Base-by-base conservation (phyloP, 2,113 vertebrate species). In the Petrocephalus microphthalmus region DNA sequence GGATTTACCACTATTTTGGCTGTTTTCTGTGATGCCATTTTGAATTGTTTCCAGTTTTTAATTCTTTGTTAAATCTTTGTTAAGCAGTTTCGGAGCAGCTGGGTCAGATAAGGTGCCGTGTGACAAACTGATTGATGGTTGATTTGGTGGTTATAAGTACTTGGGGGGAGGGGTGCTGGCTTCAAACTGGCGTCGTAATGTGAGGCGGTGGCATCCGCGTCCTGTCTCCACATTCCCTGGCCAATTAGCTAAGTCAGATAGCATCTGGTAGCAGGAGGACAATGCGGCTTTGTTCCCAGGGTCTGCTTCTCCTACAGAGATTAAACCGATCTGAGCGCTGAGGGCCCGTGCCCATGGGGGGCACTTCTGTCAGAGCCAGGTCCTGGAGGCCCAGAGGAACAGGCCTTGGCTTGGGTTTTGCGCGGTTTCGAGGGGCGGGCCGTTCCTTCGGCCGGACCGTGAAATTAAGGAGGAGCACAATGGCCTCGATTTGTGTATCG, bases 181-280 rank as follows among this genome's bases (percentile, higher is more conserved):
- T 45, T 67, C 60, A 67, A 67, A 13, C 25, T 67, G 25, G 20
- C n/a, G 64, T 91, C 20, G 84, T 64, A 84, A 45, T 49, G 83
- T 87, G 74, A 71, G 86, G 86, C 89, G 47, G 67, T 88, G 90
- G 92, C 92, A 93, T 94, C 94, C 94, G 93, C 93, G 29, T 37
- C 67, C 67, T 15, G 2, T 78, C 71, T 78, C 29, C 6, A n/a
- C 57, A 1, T 60, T 60, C 22, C 7, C 6, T 60, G 57, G 94
- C 94, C 94, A 95, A 95, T 95, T 95, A 95, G 92, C 89, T 92
- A 51, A 92, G 89, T 57, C 47, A 91, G 93, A 94, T 94, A 94
- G 94, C 90, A 94, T 95, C 93, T 95, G 93, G 91, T 92, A 89
- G 91, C 91, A 78, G 93, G 87, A 93, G 93, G 95, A 95, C 95